A percentile compares a stretch with the other conserved stretches of the same genome.
Conservation (phyloP, 2,113 vertebrate genomes). For the Sardina pilchardus region DNA sequence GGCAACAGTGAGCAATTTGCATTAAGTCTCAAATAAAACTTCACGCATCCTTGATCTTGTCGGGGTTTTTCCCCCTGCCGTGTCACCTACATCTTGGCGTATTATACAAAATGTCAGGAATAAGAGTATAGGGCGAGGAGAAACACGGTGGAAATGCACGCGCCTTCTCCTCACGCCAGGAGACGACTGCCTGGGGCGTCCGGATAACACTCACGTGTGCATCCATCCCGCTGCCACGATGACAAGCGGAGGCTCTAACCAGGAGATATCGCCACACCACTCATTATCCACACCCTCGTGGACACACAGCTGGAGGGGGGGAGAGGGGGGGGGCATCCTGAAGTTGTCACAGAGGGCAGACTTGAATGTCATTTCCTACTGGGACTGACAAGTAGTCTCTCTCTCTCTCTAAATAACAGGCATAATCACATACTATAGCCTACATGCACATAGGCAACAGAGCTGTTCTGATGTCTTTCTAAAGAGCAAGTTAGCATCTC, state of each 20-base stretch:
- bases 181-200: constrained; percentile 13
- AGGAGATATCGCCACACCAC: neutral
- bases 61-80: neutral
- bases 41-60: neutral
- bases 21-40: neutral
- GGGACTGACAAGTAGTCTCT: neutral
- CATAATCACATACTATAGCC: neutral
- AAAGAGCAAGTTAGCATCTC: constrained; percentile 29
- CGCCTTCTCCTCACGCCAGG: neutral
- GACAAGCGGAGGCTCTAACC: constrained; percentile 29
- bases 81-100: neutral
- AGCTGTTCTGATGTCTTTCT: neutral
- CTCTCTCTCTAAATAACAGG: neutral
- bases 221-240: constrained; percentile 43
- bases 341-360: constrained; percentile 28
- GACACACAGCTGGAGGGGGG: neutral
- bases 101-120: neutral
- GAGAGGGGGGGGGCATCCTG: neutral
- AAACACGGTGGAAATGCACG: constrained; percentile 49
- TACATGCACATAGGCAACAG: neutral
- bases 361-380: constrained; percentile 21
- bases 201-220: constrained; percentile 42
- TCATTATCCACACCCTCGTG: neutral
- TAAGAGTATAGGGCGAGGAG: constrained; percentile 44
- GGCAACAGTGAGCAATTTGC: neutral